Evolutionary conservation across 2,888 invertebrate genomes (phyloP).

Genomic region (Drosophila rellima): DNA sequence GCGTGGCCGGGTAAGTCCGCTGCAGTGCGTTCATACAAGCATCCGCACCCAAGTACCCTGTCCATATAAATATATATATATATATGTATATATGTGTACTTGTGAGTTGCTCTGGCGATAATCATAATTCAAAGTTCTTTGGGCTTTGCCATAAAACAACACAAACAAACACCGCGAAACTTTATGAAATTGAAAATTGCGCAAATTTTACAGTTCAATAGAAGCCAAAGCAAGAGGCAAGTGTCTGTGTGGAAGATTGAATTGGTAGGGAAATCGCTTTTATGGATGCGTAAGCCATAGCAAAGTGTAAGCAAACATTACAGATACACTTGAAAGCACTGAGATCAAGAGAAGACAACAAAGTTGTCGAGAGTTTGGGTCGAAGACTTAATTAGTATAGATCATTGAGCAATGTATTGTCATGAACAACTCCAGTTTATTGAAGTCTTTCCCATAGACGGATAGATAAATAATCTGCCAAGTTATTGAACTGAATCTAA

Average conservation of each 20-base stretch:
- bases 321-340: conserved; percentile 41
- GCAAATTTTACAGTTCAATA: conserved; percentile 79
- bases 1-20: conserved; percentile 59
- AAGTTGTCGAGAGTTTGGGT: background rate
- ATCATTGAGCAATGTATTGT: conserved; percentile 22
- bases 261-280: conserved; percentile 34
- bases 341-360: background rate
- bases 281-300: conserved; percentile 42
- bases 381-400: conserved; percentile 37
- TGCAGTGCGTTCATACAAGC: conserved; percentile 35
- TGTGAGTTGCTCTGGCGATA: conserved; percentile 56
- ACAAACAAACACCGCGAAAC: conserved; percentile 67
- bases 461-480: background rate
- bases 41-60: conserved; percentile 4
- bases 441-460: background rate
- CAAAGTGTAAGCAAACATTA: conserved; percentile 66
- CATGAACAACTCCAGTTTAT: conserved; percentile 1
- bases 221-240: conserved; percentile 53
- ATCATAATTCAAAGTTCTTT: conserved; percentile 76
- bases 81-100: conserved; percentile 16
- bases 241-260: conserved; percentile 35
- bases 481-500: background rate
- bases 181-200: conserved; percentile 80
- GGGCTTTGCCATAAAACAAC: conserved; percentile 58
- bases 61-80: conserved; percentile 1